Conservation (phyloP, 2,113 vertebrate species). For the Pelodiscus sinensis region DNA sequence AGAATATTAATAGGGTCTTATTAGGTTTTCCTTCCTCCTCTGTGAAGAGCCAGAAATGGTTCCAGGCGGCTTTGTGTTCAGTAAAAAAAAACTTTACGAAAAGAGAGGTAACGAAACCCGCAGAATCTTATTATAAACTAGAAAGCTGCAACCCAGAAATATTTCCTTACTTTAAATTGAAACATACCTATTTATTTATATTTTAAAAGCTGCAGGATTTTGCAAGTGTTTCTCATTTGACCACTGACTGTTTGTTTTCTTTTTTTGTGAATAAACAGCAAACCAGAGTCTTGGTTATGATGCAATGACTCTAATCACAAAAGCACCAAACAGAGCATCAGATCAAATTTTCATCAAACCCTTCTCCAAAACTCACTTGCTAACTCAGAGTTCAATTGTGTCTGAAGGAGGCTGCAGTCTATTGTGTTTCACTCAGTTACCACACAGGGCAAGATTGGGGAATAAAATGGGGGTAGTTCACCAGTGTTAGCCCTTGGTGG, state of each 20-base stretch:
- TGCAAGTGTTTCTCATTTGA: conserved; percentile 74
- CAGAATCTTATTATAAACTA: conserved; percentile 62
- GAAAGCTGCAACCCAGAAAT: conserved; percentile 51
- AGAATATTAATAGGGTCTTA: neutral
- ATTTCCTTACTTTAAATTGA: conserved; percentile 49
- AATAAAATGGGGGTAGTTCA: too few relatives aligned
- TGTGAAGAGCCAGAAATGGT: conserved; percentile 33
- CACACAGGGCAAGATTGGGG: too few relatives aligned
- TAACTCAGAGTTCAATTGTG: too few relatives aligned
- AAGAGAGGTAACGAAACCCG: conserved; percentile 25
- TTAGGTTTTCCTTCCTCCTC: conserved; percentile 22
- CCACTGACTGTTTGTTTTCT: conserved; percentile 67
- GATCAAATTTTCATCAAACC: neutral
- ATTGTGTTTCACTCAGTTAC: too few relatives aligned
- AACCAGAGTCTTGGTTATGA: conserved; percentile 25
- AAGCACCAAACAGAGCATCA: conserved; percentile 11
- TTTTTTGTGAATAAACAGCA: conserved; percentile 35
- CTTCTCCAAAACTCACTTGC: neutral
- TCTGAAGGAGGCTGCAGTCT: too few relatives aligned
- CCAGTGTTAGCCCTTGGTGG: too few relatives aligned
- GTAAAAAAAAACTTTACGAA: conserved; percentile 48
- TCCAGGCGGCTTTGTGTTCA: conserved; percentile 13
- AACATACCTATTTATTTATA: conserved; percentile 49
- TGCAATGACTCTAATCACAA: conserved; percentile 17
- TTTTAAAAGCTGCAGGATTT: conserved; percentile 32